Percentiles rank a stretch among this genome's conserved stretches.
These are phyloP conservation scores for Brachionus paranguensis DNA, from an alignment of 1,140 invertebrate species.

Conservation along the genomic window DNA sequence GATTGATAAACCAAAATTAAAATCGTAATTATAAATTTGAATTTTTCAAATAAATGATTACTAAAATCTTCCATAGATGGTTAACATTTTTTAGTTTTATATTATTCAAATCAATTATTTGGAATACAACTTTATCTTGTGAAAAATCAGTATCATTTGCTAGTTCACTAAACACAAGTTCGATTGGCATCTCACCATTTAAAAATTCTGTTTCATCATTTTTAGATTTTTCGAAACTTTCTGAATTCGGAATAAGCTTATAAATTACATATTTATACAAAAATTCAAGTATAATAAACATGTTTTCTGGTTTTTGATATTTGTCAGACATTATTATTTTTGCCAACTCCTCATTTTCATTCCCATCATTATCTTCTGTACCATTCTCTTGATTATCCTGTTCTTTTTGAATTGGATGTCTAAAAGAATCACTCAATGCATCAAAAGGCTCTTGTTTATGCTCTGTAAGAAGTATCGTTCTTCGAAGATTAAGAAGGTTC, in stretches of 20 bases:
- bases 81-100: constrained; percentile 17
- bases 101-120: background rate
- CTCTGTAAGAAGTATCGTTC: background rate
- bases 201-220: background rate
- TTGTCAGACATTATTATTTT: background rate
- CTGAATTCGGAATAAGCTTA: background rate
- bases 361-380: background rate
- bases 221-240: background rate
- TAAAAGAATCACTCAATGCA: background rate
- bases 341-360: background rate
- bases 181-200: background rate
- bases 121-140: background rate
- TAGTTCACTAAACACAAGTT: background rate
- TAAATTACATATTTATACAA: background rate
- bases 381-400: background rate
- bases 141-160: background rate
- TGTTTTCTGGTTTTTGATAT: background rate
- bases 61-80: background rate
- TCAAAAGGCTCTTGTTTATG: constrained; percentile 14
- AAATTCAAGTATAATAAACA: background rate
- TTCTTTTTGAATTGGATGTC: background rate
- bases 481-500: background rate
- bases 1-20: no score
- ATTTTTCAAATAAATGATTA: background rate
- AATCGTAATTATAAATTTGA: background rate